Evolutionary conservation across 2,888 invertebrate genomes (phyloP).

Genomic region (Helicoverpa assulta): DNA sequence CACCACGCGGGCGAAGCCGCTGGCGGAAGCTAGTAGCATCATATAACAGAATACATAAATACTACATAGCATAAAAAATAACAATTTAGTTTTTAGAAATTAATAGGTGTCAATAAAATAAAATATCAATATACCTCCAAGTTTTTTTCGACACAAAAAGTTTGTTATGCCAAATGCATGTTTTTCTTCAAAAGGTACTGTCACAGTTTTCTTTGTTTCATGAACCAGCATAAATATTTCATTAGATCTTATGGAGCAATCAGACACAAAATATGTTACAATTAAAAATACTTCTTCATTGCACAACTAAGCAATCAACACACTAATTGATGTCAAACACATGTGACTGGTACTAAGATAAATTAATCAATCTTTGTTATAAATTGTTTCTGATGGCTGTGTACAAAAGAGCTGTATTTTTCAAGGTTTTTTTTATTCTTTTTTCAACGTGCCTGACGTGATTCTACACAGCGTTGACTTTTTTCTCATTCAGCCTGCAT

Average conservation of each 20-base stretch:
- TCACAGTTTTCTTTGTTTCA: too few species aligned
- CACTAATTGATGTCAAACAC: constrained; percentile 16
- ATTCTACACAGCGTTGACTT: constrained; percentile 14
- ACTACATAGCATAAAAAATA: too few species aligned
- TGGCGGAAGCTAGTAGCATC: too few species aligned
- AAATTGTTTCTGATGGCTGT: constrained; percentile 13
- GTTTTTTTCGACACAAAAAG: too few species aligned
- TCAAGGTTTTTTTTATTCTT: constrained; percentile 9
- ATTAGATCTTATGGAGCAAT: neutral
- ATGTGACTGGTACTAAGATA: neutral
- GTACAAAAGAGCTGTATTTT: constrained; percentile 12
- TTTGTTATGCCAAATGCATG: too few species aligned
- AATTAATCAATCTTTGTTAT: constrained; percentile 23
- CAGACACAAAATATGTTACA: neutral
- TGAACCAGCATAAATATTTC: neutral
- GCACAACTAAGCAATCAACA: neutral
- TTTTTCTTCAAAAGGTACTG: too few species aligned
- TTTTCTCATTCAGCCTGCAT: constrained; percentile 18
- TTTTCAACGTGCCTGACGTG: constrained; percentile 10
- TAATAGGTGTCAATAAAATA: too few species aligned
- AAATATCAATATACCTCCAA: too few species aligned
- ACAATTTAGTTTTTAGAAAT: too few species aligned
- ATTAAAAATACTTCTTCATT: neutral
- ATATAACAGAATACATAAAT: too few species aligned
- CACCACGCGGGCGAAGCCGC: too few species aligned